Conservation (phyloP, 2,113 vertebrate species). For the Scopus umbretta region DNA sequence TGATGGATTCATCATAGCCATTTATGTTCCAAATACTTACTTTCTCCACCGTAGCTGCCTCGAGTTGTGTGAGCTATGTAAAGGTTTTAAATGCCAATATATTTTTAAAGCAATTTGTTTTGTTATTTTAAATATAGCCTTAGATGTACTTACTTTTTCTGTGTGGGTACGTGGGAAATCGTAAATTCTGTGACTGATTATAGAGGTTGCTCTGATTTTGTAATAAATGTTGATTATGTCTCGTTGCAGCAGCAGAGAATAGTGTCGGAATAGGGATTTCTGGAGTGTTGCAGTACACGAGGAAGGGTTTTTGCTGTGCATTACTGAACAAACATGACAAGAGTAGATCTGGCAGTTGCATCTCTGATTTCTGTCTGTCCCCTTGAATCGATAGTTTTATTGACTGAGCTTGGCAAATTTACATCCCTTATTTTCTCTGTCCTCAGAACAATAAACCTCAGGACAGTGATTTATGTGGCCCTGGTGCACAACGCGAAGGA, state of each 20-base stretch:
- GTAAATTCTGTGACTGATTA: not conserved
- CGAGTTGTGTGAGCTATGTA: not conserved
- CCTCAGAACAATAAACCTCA: not conserved
- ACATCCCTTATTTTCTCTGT: not conserved
- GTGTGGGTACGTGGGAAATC: not conserved
- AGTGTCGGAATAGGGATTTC: rapidly evolving
- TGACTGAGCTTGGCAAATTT: not conserved
- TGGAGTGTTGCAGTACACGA: rapidly evolving
- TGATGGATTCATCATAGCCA: conserved; percentile 34
- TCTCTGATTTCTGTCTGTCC: not conserved
- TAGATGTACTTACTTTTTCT: not conserved
- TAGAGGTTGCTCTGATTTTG: not conserved
- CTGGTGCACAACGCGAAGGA: rapidly evolving
- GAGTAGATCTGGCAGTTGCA: not conserved
- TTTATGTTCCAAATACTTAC: not conserved
- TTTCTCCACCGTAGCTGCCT: not conserved
- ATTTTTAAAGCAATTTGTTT: not conserved
- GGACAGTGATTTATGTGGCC: not conserved
- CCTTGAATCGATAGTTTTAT: not conserved
- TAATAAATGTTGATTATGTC: not conserved
- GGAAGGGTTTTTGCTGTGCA: rapidly evolving
- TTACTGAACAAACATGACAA: rapidly evolving
- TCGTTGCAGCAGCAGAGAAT: not conserved
- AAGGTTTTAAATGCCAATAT: not conserved
- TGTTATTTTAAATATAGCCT: not conserved